phyloP scores from a whole-genome alignment of 2,888 invertebrate species.

The Catocala nupta region DNA sequence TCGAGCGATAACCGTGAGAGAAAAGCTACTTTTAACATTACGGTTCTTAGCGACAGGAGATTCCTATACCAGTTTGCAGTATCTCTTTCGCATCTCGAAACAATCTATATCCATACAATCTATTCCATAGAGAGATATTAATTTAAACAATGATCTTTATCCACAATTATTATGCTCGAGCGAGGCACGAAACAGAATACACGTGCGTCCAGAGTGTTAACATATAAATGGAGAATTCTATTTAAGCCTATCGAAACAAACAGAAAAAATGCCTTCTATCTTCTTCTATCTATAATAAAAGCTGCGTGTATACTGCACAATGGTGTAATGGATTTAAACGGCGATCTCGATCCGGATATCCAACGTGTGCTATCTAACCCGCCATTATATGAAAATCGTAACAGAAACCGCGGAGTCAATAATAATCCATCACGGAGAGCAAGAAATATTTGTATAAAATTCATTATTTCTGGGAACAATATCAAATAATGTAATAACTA shows the following conservation, averaged over 20 bases:
- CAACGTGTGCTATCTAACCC: constrained; percentile 21
- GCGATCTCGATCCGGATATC: constrained; percentile 35
- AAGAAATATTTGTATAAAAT: constrained; percentile 38
- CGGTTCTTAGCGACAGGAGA: too few relatives aligned
- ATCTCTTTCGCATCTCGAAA: too few relatives aligned
- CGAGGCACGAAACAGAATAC: too few relatives aligned
- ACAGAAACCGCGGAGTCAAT: constrained; percentile 29
- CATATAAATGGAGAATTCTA: constrained; percentile 32
- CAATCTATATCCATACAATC: too few relatives aligned
- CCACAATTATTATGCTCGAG: too few relatives aligned
- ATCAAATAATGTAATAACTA: constrained; percentile 31
- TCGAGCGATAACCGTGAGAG: not conserved
- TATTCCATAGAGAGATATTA: too few relatives aligned
- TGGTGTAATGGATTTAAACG: constrained; percentile 29
- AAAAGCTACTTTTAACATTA: too few relatives aligned
- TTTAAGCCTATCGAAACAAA: constrained; percentile 38
- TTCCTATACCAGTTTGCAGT: too few relatives aligned
- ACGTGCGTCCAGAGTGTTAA: too few relatives aligned
- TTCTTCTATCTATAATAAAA: constrained; percentile 39
- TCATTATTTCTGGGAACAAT: constrained; percentile 37
- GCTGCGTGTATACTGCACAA: constrained; percentile 38
- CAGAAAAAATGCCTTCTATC: constrained; percentile 36
- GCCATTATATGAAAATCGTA: constrained; percentile 36
- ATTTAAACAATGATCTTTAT: too few relatives aligned
- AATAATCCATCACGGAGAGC: constrained; percentile 39